Conservation (phyloP, 2,113 vertebrate genomes). For the Chamaetylas fuelleborni region DNA sequence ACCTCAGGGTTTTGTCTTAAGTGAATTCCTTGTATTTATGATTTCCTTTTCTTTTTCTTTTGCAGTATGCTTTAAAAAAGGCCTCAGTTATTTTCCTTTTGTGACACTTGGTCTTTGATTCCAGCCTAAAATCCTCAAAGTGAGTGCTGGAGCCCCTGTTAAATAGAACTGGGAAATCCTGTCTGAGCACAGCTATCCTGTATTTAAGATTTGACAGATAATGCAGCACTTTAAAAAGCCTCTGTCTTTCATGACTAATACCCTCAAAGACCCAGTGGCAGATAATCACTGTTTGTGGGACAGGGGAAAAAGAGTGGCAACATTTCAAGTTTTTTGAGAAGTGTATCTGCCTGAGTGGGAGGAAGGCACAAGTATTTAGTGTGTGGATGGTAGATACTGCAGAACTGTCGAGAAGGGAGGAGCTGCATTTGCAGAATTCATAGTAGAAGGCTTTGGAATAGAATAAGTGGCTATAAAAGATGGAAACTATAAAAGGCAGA, state of each 20-base stretch:
- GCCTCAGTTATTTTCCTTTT: not conserved
- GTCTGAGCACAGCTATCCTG: not conserved
- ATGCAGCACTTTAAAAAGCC: not conserved
- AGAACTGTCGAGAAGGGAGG: not conserved
- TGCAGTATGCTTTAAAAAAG: not conserved
- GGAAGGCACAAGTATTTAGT: not conserved
- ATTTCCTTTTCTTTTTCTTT: not conserved
- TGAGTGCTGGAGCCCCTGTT: not conserved
- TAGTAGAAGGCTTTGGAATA: not conserved
- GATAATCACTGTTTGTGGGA: not conserved
- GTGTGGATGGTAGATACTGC: not conserved
- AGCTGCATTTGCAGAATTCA: not conserved
- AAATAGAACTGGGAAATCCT: conserved; percentile 11
- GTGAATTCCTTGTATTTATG: not conserved
- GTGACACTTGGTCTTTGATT: not conserved
- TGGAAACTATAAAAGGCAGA: not conserved
- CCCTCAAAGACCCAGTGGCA: not conserved
- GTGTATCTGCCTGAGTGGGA: not conserved
- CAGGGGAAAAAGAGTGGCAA: not conserved
- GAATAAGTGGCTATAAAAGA: not conserved
- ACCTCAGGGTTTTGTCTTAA: not conserved
- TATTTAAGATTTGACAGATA: conserved; percentile 35
- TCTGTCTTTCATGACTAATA: conserved; percentile 30
- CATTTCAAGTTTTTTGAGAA: conserved; percentile 2
- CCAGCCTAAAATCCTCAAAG: not conserved